A percentile compares a stretch with the other conserved stretches of the same genome.
Evolutionary conservation across 2,888 invertebrate species (phyloP).

Genomic region (Tetranychus piercei): DNA sequence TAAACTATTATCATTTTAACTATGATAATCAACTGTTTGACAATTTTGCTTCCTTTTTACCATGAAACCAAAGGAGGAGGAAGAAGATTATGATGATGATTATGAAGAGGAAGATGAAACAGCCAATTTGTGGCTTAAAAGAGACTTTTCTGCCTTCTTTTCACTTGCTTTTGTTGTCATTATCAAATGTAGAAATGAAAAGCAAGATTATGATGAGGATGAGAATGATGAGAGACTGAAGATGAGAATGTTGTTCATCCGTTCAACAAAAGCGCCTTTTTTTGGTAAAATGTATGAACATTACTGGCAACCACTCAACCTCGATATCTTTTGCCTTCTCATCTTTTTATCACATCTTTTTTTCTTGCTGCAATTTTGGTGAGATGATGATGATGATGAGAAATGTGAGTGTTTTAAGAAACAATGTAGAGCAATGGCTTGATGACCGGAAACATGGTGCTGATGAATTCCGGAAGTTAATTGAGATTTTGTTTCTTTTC

Average conservation of each 20-base stretch:
- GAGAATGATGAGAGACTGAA: neutral
- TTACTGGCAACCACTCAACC: conserved; percentile 1
- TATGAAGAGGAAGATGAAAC: neutral
- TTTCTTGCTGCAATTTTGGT: neutral
- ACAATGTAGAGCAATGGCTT: neutral
- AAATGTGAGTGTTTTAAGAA: neutral
- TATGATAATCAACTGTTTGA: neutral
- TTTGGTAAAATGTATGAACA: neutral
- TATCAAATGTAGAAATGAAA: neutral
- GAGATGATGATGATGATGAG: neutral
- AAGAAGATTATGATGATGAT: neutral
- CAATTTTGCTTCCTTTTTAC: neutral
- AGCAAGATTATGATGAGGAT: neutral
- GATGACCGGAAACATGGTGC: neutral
- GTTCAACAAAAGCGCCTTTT: neutral
- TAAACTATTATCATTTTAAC: neutral
- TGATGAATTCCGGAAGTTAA: conserved; percentile 1
- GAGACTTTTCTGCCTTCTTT: neutral
- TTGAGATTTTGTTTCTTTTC: neutral
- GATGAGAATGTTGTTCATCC: neutral
- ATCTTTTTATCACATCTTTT: conserved; percentile 1
- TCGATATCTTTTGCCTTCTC: neutral
- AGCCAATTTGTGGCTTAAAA: neutral
- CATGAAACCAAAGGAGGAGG: neutral
- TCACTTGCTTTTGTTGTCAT: neutral